A percentile compares a stretch with the other conserved stretches of the same genome.
These are phyloP conservation scores for Stenchaetothrips biformis DNA, from an alignment of 2,888 invertebrate genomes.

Conservation along the genomic window DNA sequence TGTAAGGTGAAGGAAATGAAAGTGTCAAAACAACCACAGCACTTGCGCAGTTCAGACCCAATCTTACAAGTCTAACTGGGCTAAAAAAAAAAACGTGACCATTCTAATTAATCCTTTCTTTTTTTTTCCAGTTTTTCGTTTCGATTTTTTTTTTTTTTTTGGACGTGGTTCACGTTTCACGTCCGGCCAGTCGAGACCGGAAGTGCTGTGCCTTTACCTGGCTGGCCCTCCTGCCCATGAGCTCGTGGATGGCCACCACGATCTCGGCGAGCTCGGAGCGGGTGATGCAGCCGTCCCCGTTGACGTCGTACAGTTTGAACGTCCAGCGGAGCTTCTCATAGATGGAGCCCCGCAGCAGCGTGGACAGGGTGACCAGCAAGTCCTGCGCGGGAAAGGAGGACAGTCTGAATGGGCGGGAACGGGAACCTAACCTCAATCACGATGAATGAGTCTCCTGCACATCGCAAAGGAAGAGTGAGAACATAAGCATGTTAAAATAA, in stretches of 20 bases:
- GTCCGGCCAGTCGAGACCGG: neutral
- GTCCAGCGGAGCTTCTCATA: conserved; percentile 95
- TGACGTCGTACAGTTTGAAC: conserved; percentile 92
- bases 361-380: conserved; percentile 86
- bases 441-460: no score
- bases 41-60: neutral
- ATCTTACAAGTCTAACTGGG: no score
- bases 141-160: neutral
- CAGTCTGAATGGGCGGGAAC: neutral
- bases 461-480: no score
- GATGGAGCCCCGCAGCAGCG: conserved; percentile 83
- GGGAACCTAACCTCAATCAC: no score
- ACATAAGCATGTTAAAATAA: no score
- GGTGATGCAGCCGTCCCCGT: conserved; percentile 93
- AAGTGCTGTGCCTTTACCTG: conserved; percentile 44
- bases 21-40: neutral
- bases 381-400: conserved; percentile 60
- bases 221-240: conserved; percentile 73
- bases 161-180: neutral
- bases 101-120: neutral
- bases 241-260: conserved; percentile 84
- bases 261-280: conserved; percentile 84
- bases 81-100: neutral
- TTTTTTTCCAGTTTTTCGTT: neutral
- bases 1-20: neutral